Conservation (phyloP, 2,888 invertebrate species). For the Aleiodes testaceus region DNA sequence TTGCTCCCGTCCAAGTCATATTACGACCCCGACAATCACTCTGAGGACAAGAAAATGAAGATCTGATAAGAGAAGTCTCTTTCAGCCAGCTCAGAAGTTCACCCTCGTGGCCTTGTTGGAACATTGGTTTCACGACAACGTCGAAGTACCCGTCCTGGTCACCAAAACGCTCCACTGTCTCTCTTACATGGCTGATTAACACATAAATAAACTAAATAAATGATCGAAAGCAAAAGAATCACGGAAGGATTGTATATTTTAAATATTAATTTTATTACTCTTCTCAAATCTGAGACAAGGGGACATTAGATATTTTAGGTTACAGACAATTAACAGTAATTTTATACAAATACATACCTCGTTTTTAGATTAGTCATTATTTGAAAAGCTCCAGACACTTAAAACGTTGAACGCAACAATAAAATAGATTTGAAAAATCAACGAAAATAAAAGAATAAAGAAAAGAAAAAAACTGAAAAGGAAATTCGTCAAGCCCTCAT, state of each 20-base stretch:
- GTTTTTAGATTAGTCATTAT: constrained; percentile 20
- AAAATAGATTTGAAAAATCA: not conserved
- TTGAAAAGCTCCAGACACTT: not conserved
- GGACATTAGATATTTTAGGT: not conserved
- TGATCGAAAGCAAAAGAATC: not conserved
- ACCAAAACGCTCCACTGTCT: constrained; percentile 57
- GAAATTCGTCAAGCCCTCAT: constrained; percentile 22
- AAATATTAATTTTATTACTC: not conserved
- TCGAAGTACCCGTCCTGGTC: constrained; percentile 72
- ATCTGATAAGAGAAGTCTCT: constrained; percentile 73
- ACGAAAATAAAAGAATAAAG: constrained; percentile 25
- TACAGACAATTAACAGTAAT: not conserved
- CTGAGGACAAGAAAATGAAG: constrained; percentile 68
- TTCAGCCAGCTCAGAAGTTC: constrained; percentile 75
- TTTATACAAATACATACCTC: not conserved
- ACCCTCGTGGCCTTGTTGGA: constrained; percentile 74
- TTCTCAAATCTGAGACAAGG: not conserved
- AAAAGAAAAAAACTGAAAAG: not conserved
- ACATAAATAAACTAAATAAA: not conserved
- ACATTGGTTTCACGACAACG: constrained; percentile 73
- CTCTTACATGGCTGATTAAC: constrained; percentile 51
- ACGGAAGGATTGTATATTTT: no score
- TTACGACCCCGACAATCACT: constrained; percentile 70
- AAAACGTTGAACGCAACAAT: not conserved
- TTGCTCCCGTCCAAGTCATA: constrained; percentile 74